Percentiles rank a stretch among this genome's conserved stretches.
Evolutionary conservation across 2,797 vertebrate genomes (phyloP).

Genomic region (Gambusia yucatana): DNA sequence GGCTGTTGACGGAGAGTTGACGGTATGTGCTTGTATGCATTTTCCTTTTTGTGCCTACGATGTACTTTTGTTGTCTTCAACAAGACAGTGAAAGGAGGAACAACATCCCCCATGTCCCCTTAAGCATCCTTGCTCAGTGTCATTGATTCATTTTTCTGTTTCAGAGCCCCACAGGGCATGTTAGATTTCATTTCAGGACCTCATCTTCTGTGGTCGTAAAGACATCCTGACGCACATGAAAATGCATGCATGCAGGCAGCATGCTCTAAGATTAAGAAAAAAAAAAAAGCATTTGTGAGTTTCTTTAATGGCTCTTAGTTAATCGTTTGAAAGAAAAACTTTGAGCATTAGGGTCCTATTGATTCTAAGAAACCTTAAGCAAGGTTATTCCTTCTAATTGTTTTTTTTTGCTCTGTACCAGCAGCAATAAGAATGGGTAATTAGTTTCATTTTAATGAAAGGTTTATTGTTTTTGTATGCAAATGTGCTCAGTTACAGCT

Average conservation of each 20-base stretch:
- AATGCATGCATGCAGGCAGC: constrained; percentile 28
- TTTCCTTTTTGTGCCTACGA: constrained; percentile 14
- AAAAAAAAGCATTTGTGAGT: constrained; percentile 10
- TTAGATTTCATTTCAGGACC: constrained; percentile 67
- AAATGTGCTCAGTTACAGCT: constrained; percentile 1
- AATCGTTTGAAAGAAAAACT: constrained; percentile 30
- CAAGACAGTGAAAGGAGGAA: constrained; percentile 74
- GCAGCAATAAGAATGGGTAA: constrained; percentile 26
- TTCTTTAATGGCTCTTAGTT: constrained; percentile 51
- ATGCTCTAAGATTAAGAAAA: constrained; percentile 3
- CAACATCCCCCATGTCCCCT: constrained; percentile 63
- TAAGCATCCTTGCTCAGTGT: constrained; percentile 57
- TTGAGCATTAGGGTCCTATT: constrained; percentile 9
- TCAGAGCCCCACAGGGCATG: constrained; percentile 59
- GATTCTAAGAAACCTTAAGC: constrained; percentile 31
- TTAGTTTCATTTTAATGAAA: constrained; percentile 16
- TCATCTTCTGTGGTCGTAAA: constrained; percentile 47
- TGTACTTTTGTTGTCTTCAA: constrained; percentile 54
- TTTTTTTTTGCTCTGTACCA: constrained; percentile 51
- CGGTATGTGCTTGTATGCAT: constrained; percentile 1
- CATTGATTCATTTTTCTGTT: constrained; percentile 69
- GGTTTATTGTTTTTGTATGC: constrained; percentile 25
- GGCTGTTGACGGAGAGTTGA: background rate
- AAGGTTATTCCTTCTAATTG: constrained; percentile 57
- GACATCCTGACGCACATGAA: constrained; percentile 50